These are phyloP conservation scores for Bombyx huttoni DNA, from an alignment of 2,888 invertebrate species.

Conservation along the genomic window DNA sequence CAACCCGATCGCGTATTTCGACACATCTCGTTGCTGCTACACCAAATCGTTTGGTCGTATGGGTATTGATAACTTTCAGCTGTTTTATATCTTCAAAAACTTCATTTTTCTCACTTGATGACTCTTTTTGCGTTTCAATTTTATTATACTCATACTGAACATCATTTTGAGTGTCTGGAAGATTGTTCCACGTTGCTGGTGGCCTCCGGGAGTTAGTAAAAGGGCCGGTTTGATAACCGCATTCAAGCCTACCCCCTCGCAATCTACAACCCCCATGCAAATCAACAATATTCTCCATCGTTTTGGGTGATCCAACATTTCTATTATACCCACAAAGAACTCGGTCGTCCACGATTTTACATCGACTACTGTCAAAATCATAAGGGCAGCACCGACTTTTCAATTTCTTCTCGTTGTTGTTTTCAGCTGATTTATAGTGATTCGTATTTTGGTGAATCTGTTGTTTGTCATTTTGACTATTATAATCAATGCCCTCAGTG, in stretches of 20 bases:
- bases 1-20: conserved; percentile 30
- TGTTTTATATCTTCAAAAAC: not conserved
- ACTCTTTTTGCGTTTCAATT: not conserved
- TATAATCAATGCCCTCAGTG: not conserved
- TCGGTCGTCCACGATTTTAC: conserved; percentile 38
- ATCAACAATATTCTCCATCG: conserved; percentile 11
- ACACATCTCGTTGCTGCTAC: conserved; percentile 20
- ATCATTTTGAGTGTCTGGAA: not conserved
- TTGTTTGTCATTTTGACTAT: not conserved
- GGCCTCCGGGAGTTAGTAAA: conserved; percentile 23
- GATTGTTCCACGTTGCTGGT: conserved; percentile 9
- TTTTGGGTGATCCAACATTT: conserved; percentile 26
- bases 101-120: not conserved
- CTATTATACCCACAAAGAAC: conserved; percentile 44
- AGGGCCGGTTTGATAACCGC: conserved; percentile 40
- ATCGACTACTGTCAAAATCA: conserved; percentile 34
- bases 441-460: conserved; percentile 1
- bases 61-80: not conserved
- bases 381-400: conserved; percentile 45
- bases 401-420: conserved; percentile 2
- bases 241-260: conserved; percentile 43
- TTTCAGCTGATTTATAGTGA: not conserved
- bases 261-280: conserved; percentile 38
- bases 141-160: not conserved
- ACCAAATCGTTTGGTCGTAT: not conserved